phyloP scores from a whole-genome alignment of 2,113 vertebrate species.

The Spheniscus mendiculus region DNA sequence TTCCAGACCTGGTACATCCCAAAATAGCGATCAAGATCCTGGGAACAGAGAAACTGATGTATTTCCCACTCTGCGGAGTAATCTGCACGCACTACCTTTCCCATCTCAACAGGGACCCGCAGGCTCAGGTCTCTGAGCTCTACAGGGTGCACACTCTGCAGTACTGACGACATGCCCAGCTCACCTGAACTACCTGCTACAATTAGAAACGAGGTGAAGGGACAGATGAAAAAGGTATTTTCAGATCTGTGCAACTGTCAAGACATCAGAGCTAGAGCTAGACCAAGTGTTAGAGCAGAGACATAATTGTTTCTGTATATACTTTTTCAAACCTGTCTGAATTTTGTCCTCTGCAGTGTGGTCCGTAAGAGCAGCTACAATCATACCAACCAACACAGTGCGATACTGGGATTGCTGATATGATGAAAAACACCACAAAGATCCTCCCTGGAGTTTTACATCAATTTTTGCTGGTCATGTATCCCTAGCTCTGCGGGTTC shows the following conservation, averaged over 20 bases:
- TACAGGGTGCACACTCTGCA: not conserved
- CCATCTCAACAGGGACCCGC: fast-evolving
- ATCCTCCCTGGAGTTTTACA: not conserved
- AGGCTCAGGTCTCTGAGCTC: not conserved
- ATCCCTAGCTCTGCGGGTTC: not conserved
- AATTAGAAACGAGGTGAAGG: not conserved
- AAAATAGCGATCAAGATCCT: not conserved
- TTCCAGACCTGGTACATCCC: not conserved
- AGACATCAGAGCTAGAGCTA: not conserved
- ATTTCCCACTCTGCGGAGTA: not conserved
- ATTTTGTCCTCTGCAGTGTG: not conserved
- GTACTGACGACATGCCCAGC: not conserved
- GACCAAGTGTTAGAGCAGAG: not conserved
- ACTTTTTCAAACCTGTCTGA: not conserved
- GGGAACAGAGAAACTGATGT: not conserved
- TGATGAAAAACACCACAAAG: not conserved
- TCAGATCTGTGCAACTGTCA: not conserved
- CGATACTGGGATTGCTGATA: fast-evolving
- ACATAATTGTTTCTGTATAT: not conserved
- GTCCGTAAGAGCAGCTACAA: not conserved
- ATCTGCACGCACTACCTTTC: fast-evolving
- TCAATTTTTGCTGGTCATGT: fast-evolving
- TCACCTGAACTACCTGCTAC: not conserved
- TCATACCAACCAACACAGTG: fast-evolving
- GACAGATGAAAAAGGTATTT: not conserved